Base-by-base conservation (phyloP, 2,797 vertebrate species). In the Geotrypetes seraphini region DNA sequence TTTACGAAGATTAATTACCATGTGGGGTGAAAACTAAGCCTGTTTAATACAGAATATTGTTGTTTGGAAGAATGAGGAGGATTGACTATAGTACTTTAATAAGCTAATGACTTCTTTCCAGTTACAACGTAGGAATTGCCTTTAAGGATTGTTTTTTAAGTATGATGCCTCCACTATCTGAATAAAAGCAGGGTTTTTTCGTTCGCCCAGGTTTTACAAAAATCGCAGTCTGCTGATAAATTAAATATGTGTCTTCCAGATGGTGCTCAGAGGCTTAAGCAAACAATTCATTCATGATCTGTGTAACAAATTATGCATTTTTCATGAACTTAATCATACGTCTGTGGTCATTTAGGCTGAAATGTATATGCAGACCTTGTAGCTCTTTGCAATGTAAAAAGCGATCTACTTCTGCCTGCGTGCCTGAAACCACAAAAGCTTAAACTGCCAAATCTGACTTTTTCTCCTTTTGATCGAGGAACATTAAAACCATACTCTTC, bases 1-100 rank as follows among this genome's bases (percentile, higher is more conserved):
- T 71, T 66, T 69, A 72, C 63, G 68, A 71, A 79, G 77, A 86
- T 84, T 84, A 84, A 85, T 85, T 79, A 70, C 68, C 36, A 48
- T 45, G 55, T 68, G 42, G 53, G 45, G 53, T 47, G 47, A 69
- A 75, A 76, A 71, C 19, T 46, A 65, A 43, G 50, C 59, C 57
- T 57, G 36, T 55, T 36, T 64, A 49, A 67, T 56, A 68, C 73
- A 69, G 75, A 75, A 53, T 67, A 75, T 36, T 62, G 42, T 44
- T 40, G n/a, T n/a, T 0, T 19, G 47, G 19, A 31, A 21, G 38
- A 24, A 34, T 23, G 33, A 39, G 28, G 50, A 73, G 66, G 59
- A 67, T 70, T 65, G 57, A 71, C 58, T 52, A 47, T 60, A 61
- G 38, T 38, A 17, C 50, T 51, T 50, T 73, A 66, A 63, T 65